Evolutionary conservation across 2,797 vertebrate species (phyloP), one percentile per base, ranked within the genome.

Genomic region (Balearica regulorum): DNA sequence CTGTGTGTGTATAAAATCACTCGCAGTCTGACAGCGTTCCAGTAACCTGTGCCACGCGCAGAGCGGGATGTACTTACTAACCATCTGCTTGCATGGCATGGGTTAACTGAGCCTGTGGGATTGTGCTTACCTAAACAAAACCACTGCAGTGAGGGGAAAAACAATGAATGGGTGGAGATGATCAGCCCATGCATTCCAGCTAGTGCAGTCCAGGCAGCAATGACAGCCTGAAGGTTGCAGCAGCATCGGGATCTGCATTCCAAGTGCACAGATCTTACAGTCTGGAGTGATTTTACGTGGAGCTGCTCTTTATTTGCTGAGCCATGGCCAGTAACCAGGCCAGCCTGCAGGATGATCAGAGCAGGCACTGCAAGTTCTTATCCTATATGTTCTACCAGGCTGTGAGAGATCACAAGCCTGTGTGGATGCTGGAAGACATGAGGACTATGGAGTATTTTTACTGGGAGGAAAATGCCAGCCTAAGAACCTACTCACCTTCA

Each of bases 381-480:
- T 98, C 98, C 31, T 98, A 99, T 75, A 98, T 98, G 73, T 99
- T 99, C 97, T 99, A 99, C 95, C 98, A 98, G 93, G 98, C 99
- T 29, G 98, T 99, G 89, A 96, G 98, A 87, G 98, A 99, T 95
- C 98, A 98, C 94, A 98, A 99, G 83, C 98, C 98, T 20, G 98
- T 98, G 71, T 99, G 99, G 98, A 98, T 98, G 98, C 96, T 99
- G 94, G 99, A 99, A 97, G 98, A 99, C 94, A 99, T 99, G 97
- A 98, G 98, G 95, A 99, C 98, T 24, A 99, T 99, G 98, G 98
- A 99, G 81, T 98, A 98, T 51, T 98, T 99, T 60, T 98, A 98
- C 93, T 98, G 97, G 97, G 98, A 98, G 79, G 98, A 98, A 79
- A 98, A 98, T 87, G 97, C 97, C 60, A 95, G 96, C 81, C 97